These are phyloP conservation scores for Metalampra italica DNA, from an alignment of 2,888 invertebrate genomes.

Conservation along the genomic window DNA sequence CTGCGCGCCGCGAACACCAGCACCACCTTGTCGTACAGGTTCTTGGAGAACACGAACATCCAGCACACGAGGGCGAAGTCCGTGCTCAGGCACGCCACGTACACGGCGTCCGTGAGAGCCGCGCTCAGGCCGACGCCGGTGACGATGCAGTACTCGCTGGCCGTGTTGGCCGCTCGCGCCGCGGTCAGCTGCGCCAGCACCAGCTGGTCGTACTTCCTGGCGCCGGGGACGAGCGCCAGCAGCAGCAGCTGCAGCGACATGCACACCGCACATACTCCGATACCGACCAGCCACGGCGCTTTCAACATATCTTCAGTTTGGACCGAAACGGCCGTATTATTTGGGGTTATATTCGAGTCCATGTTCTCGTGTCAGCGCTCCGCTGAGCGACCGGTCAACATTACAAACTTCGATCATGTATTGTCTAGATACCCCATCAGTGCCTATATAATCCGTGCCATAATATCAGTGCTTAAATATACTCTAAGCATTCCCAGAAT, in stretches of 20 bases:
- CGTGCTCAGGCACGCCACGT: constrained; percentile 35
- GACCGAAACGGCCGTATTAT: too few species aligned
- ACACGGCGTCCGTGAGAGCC: constrained; percentile 17
- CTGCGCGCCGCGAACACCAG: constrained; percentile 36
- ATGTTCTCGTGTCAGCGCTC: too few species aligned
- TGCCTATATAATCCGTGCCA: too few species aligned
- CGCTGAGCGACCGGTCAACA: too few species aligned
- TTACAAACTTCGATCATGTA: too few species aligned
- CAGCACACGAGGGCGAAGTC: constrained; percentile 45
- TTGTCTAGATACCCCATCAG: too few species aligned
- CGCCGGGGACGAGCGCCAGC: constrained; percentile 30
- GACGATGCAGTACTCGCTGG: constrained; percentile 32
- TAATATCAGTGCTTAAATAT: too few species aligned
- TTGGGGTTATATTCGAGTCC: too few species aligned
- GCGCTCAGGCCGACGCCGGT: constrained; percentile 4
- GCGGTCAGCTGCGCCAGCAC: constrained; percentile 44
- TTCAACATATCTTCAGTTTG: constrained; percentile 8
- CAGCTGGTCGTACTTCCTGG: constrained; percentile 49
- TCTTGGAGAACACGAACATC: constrained; percentile 57
- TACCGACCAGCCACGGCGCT: constrained; percentile 37
- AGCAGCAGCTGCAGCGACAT: constrained; percentile 34
- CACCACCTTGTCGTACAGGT: constrained; percentile 54
- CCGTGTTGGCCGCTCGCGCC: constrained; percentile 40
- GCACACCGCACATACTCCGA: constrained; percentile 32
- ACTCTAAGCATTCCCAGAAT: too few species aligned